Evolutionary conservation across 2,113 vertebrate species (phyloP), one percentile per base, ranked within the genome.

Genomic region (Pardalotus punctatus): DNA sequence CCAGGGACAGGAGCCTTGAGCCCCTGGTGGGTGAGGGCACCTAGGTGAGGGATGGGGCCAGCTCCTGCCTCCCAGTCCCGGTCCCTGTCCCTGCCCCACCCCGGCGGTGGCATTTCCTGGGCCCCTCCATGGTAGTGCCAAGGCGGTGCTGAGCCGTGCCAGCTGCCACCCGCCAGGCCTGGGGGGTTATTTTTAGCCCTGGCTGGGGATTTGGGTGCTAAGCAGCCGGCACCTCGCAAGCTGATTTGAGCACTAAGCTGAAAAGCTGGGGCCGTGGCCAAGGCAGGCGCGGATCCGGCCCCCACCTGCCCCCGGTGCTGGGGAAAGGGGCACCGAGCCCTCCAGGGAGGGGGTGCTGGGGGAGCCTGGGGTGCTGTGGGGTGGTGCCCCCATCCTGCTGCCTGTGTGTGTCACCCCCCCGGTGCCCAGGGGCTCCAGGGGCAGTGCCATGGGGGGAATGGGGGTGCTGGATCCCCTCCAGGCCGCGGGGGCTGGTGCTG

Each of bases 221-320:
- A 96, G 94, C 92, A 95, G 96, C 85, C 29, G 29, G 93, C 92
- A 83, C 88, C 78, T 82, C 24, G 25, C 90, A 90, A 97, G 94
- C 96, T 93, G 96, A 95, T 96, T 94, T 93, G 81, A 93, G 65
- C n/a, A 36, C 86, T 97, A 96, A 96, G 93, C 94, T 86, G 92
- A 82, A 96, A 96, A 92, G 93, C 96, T 77, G 72, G 88, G 85
- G 85, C 38, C 0, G 21, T 23, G 61, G 96, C 88, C 87, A 94
- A 88, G 69, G 89, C 81, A 43, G 81, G 56, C 40, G 3, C 1
- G 2, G 69, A 80, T 70, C 43, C 0, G 76, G 40, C 61, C 80
- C 48, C 81, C 54, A 23, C 61, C 56, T 82, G 61, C 47, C 86
- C 53, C 77, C 7, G 2, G 47, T 6, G 8, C 24, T 18, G 65